phyloP scores from a whole-genome alignment of 2,113 vertebrate species.

The Propithecus coquereli region DNA sequence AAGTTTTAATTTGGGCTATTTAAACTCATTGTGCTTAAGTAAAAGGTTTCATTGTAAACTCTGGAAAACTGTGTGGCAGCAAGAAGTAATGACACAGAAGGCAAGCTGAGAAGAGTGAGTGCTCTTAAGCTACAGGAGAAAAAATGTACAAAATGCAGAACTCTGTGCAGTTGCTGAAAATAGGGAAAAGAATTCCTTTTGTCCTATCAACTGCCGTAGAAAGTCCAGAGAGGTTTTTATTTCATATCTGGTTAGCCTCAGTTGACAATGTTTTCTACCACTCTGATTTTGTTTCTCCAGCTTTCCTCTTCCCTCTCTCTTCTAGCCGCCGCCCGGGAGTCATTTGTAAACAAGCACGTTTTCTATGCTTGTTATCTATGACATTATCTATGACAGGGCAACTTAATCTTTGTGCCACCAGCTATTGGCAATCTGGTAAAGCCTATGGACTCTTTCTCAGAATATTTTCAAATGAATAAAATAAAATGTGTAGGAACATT shows the following conservation, averaged over 20 bases:
- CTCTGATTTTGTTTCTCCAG: background rate
- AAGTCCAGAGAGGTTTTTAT: background rate
- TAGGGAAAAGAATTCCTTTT: background rate
- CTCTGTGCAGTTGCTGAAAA: background rate
- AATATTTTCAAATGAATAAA: constrained; percentile 25
- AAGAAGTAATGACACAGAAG: background rate
- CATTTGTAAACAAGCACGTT: background rate
- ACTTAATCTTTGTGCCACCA: background rate
- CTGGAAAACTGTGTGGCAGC: background rate
- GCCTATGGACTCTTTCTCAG: background rate
- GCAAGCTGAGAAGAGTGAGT: background rate
- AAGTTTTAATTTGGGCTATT: background rate
- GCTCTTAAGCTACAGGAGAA: background rate
- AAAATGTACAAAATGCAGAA: background rate
- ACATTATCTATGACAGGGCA: background rate
- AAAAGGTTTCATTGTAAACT: background rate
- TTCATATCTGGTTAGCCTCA: background rate
- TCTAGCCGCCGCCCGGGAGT: background rate
- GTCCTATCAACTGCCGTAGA: background rate
- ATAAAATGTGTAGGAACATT: background rate
- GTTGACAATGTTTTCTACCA: background rate
- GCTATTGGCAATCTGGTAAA: background rate
- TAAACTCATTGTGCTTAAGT: background rate
- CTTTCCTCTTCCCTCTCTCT: background rate
- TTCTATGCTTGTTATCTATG: too few species aligned